These are phyloP conservation scores for Acanthoscelides obtectus DNA, from an alignment of 2,888 invertebrate species.

Conservation along the genomic window DNA sequence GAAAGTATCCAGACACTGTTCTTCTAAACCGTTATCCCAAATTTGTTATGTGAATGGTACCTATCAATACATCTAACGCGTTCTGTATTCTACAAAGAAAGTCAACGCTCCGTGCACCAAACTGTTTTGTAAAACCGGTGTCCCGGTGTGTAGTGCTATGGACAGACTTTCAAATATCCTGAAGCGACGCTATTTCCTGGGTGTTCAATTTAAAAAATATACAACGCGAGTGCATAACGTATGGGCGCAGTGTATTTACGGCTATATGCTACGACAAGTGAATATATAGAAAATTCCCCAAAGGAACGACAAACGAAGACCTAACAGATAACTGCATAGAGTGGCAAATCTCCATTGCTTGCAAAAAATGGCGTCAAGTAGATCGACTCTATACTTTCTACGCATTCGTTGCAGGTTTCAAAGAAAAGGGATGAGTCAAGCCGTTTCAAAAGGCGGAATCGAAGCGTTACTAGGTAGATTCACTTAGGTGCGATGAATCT, in stretches of 20 bases:
- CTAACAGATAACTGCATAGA: slow-evolving; percentile 6
- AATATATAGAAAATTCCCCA: slow-evolving; percentile 29
- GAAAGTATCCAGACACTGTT: too few species aligned
- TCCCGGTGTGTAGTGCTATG: too few species aligned
- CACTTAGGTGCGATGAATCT: too few species aligned
- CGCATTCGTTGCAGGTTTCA: too few species aligned
- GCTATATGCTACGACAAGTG: slow-evolving; percentile 23
- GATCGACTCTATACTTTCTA: too few species aligned
- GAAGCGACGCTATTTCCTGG: slow-evolving; percentile 11
- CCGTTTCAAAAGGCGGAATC: too few species aligned
- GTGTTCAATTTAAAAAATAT: slow-evolving; percentile 15
- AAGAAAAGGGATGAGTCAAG: too few species aligned
- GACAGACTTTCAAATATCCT: neutral
- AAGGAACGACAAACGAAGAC: slow-evolving; percentile 15
- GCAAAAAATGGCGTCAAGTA: too few species aligned
- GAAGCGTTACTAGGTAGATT: too few species aligned
- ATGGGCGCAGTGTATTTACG: slow-evolving; percentile 25
- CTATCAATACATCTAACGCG: neutral
- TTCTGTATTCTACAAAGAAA: neutral
- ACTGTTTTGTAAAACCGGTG: neutral
- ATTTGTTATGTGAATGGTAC: neutral
- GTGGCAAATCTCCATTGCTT: too few species aligned
- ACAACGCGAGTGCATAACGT: slow-evolving; percentile 11
- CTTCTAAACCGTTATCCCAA: neutral
- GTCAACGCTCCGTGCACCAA: neutral